Evolutionary conservation across 2,797 vertebrate genomes (phyloP).

Genomic region (Gadopsis bispinosus): DNA sequence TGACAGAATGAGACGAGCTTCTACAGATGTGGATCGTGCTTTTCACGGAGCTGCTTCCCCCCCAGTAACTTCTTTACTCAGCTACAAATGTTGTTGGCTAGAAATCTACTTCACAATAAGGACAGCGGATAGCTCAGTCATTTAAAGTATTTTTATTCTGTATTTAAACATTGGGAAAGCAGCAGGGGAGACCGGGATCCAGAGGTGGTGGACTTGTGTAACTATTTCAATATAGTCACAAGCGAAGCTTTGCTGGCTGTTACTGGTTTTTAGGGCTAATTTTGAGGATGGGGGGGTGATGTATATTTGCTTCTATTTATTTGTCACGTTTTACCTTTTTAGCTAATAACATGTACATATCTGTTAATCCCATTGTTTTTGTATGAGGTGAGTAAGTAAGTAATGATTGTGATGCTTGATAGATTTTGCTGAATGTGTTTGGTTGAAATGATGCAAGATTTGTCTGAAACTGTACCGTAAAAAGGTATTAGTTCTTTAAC

Average conservation of each 20-base stretch:
- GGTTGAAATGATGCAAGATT: constrained; percentile 43
- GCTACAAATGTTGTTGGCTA: constrained; percentile 48
- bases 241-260: constrained; percentile 49
- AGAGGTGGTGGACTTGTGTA: constrained; percentile 29
- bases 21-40: constrained; percentile 57
- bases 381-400: constrained; percentile 65
- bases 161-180: constrained; percentile 49
- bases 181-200: constrained; percentile 38
- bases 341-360: constrained; percentile 67
- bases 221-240: constrained; percentile 24
- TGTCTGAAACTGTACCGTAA: constrained; percentile 45
- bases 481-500: constrained; percentile 35
- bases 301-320: constrained; percentile 85
- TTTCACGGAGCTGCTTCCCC: constrained; percentile 59
- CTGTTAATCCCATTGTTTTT: constrained; percentile 69
- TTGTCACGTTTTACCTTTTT: constrained; percentile 72
- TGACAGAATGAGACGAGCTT: constrained; percentile 42
- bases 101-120: constrained; percentile 45
- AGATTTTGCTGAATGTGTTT: constrained; percentile 63
- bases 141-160: constrained; percentile 22
- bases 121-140: constrained; percentile 13
- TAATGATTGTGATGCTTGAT: constrained; percentile 64
- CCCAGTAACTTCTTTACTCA: constrained; percentile 28
- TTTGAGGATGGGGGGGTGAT: constrained; percentile 51
- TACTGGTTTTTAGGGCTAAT: constrained; percentile 65